phyloP scores from a whole-genome alignment of 2,797 vertebrate species.

The Pipistrellus nathusii region DNA sequence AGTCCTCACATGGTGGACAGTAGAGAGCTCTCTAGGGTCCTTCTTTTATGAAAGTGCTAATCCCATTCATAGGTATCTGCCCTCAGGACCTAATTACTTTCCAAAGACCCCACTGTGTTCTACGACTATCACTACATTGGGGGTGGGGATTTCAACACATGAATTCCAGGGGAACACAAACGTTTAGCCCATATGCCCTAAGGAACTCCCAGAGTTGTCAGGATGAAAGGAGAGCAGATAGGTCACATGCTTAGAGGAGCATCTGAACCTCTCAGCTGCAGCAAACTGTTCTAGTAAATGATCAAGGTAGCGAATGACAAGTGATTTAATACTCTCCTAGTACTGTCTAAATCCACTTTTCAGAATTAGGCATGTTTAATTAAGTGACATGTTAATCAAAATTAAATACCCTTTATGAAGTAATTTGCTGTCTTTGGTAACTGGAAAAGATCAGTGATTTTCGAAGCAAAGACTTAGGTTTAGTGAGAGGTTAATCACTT shows the following conservation, averaged over 20 bases:
- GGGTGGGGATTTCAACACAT: not conserved
- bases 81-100: not conserved
- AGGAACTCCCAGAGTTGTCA: not conserved
- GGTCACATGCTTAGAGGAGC: not conserved
- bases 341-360: not conserved
- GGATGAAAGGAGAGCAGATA: not conserved
- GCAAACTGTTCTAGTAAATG: not conserved
- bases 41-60: not conserved
- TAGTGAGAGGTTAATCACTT: not conserved
- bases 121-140: not conserved
- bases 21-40: not conserved
- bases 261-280: not conserved
- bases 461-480: slow-evolving; percentile 12
- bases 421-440: not conserved
- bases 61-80: not conserved
- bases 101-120: not conserved
- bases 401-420: not conserved
- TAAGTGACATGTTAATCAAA: slow-evolving; percentile 11
- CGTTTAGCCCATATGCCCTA: not conserved
- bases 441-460: not conserved
- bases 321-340: not conserved
- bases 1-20: not conserved
- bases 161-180: not conserved
- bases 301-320: not conserved
- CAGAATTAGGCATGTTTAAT: slow-evolving; percentile 7